Evolutionary conservation across 2,888 invertebrate genomes (phyloP), one percentile per base, ranked within the genome.

Genomic region (Latheticus oryzae): DNA sequence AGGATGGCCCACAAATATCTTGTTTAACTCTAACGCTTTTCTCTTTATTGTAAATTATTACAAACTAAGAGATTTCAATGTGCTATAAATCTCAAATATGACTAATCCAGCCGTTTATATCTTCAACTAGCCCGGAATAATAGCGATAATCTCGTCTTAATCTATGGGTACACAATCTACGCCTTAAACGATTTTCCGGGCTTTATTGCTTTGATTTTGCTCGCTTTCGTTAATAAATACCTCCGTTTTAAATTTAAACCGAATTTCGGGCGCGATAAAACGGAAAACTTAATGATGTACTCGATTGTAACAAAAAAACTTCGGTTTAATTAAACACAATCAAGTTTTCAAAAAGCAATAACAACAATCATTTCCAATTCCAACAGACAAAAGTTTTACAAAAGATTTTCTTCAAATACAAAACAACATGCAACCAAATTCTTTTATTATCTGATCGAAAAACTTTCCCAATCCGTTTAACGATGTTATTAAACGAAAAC

Each of bases 391-490:
- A 47, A 47, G 47, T 47, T 45, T 35, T 16, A 3, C 30, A 16
- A 28, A 45, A 19, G 13, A 58, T 58, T 61, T 60, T 61, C 56
- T 58, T 55, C 47, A 54, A 60, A 57, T 48, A 60, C 48, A 16
- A 8, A n/a, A 7, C 19, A 43, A 53, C 15, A 50, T 28, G 38
- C 17, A 24, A 50, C 12, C 40, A 23, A 38, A n/a, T n/a, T n/a
- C n/a, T n/a, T n/a, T n/a, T n/a, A n/a, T n/a, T n/a, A n/a, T n/a
- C n/a, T n/a, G n/a, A n/a, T n/a, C n/a, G n/a, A n/a, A n/a, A n/a
- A n/a, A n/a, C n/a, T n/a, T n/a, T n/a, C n/a, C n/a, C n/a, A n/a
- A n/a, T n/a, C n/a, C n/a, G n/a, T n/a, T n/a, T n/a, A n/a, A n/a
- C n/a, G n/a, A n/a, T n/a, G n/a, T n/a, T n/a, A n/a, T n/a, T n/a